Conservation (phyloP, 2,113 vertebrate genomes). For the Saiga tatarica region DNA sequence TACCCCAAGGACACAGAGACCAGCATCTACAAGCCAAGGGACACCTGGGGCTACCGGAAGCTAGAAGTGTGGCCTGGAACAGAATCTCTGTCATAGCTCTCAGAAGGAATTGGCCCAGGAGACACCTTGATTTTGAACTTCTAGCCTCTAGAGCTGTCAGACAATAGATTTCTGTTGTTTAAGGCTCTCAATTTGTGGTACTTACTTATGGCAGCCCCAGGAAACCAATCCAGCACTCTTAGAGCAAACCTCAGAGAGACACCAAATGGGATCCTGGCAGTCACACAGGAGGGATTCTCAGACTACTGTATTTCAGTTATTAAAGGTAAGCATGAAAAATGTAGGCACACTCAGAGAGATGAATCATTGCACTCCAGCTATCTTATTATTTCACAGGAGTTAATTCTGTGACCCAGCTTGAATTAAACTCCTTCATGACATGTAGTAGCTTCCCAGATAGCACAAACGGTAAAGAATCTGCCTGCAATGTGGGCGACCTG, state of each 20-base stretch:
- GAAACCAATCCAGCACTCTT: not conserved
- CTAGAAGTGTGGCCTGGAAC: not conserved
- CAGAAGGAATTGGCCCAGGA: not conserved
- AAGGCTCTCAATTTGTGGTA: not conserved
- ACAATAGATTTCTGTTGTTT: not conserved
- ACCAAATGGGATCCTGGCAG: not conserved
- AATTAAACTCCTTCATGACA: constrained; percentile 7
- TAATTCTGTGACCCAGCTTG: not conserved
- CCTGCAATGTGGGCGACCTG: not conserved
- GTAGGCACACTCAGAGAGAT: not conserved
- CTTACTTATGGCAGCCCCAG: not conserved
- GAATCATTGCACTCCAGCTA: not conserved
- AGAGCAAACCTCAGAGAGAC: not conserved
- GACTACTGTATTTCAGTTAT: constrained; percentile 50
- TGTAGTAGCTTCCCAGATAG: not conserved
- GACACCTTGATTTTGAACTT: not conserved
- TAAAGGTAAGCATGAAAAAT: not conserved
- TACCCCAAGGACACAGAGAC: not conserved
- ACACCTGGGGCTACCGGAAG: not conserved
- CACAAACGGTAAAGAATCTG: not conserved
- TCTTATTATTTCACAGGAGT: not conserved
- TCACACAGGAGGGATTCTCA: constrained; percentile 10
- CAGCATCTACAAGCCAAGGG: not conserved
- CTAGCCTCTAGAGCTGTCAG: not conserved
- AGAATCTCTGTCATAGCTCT: not conserved